Base-by-base conservation (phyloP, 2,888 invertebrate genomes). In the Leptinotarsa peninsularis region DNA sequence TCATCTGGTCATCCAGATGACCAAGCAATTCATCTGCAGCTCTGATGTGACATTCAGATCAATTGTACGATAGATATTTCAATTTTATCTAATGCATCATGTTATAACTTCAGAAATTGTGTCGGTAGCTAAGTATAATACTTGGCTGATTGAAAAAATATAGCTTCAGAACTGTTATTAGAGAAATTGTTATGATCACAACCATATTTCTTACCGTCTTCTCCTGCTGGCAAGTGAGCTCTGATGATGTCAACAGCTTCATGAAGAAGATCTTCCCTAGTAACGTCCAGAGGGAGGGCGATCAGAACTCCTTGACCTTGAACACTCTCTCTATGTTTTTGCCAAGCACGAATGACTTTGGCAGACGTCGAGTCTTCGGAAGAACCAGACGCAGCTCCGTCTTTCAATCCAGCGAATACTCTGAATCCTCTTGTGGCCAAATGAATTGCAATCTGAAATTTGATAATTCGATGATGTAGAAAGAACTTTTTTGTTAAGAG, bases 161-260 rank as follows among this genome's bases (percentile, higher is more conserved):
- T 33, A 33, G 7, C 33, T 33, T 10, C 3, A 43, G 10, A 43
- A 43, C 10, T 43, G 1, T 43, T 43, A 13, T 43, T 43, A 1
- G 43, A 43, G 5, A 43, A 43, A 43, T 10, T 2, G 10, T 33
- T 0, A 10, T 10, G 10, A 10, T 27, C 2, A 58, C 7, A 27
- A 33, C 33, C 10, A 15, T 63, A n/a, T 33, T 67, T 81, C 88
- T 88, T 86, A 92, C 95, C 95, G 86, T 95, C 94, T 89, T 95
- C 94, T 58, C 95, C 94, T 69, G 94, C 94, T 76, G 95, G 95
- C 84, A 95, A 89, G 89, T 95, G 94, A 71, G 94, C 93, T 21
- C 95, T 92, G 79, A 95, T 93, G 23, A 93, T 92, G 80, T 94
- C 92, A 17, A 94, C 94, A 10, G 95, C 94, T 87, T 95, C 94